phyloP scores from a whole-genome alignment of 1,140 invertebrate species.

The Zaprionus gabonicus region DNA sequence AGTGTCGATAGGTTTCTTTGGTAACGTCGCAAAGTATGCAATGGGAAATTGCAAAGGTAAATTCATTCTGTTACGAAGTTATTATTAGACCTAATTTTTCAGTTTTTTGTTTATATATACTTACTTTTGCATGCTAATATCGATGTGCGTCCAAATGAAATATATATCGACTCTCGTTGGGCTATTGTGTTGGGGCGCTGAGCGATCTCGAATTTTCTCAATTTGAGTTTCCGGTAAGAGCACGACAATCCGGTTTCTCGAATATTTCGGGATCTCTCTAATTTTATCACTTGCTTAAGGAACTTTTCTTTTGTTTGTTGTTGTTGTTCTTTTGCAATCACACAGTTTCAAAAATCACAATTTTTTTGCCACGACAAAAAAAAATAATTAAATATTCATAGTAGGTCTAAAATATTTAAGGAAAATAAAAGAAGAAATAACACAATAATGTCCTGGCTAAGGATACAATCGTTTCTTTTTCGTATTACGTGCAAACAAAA shows the following conservation, averaged over 20 bases:
- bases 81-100: no score
- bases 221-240: neutral
- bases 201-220: slow-evolving; percentile 5
- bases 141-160: neutral
- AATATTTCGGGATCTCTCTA: slow-evolving; percentile 38
- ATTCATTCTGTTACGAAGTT: neutral
- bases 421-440: slow-evolving; percentile 20
- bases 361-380: slow-evolving; percentile 55
- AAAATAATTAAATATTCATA: slow-evolving; percentile 52
- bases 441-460: slow-evolving; percentile 12
- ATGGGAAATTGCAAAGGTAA: neutral
- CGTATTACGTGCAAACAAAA: slow-evolving; percentile 28
- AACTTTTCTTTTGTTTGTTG: slow-evolving; percentile 71
- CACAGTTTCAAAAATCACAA: slow-evolving; percentile 79
- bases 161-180: slow-evolving; percentile 10
- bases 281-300: slow-evolving; percentile 77
- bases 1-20: neutral
- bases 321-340: slow-evolving; percentile 69
- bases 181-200: neutral
- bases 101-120: neutral
- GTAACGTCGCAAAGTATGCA: slow-evolving; percentile 19
- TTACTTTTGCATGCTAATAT: slow-evolving; percentile 61
- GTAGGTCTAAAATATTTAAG: neutral
- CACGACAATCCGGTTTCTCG: neutral
- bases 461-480: neutral